Evolutionary conservation across 2,888 invertebrate species (phyloP).

Genomic region (Belgica antarctica): DNA sequence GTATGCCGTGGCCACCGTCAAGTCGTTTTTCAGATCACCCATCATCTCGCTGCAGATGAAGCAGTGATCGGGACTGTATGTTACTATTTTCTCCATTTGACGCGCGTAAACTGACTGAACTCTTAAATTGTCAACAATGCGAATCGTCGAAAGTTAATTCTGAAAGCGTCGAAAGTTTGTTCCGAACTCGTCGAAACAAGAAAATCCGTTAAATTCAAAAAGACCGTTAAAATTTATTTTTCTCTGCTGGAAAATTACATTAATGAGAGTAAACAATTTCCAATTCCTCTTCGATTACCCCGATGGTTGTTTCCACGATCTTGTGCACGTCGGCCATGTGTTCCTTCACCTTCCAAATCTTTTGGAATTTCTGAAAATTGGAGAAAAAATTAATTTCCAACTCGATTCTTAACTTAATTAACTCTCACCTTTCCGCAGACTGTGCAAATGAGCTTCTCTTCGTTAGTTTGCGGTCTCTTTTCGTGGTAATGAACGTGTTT

Average conservation of each 20-base stretch:
- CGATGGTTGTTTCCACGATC: conserved; percentile 11
- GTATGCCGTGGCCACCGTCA: neutral
- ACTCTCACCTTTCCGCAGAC: conserved; percentile 23
- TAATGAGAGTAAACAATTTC: too few relatives aligned
- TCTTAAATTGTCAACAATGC: neutral
- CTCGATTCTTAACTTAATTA: neutral
- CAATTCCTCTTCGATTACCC: too few relatives aligned
- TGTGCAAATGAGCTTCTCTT: conserved; percentile 27
- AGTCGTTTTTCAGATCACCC: neutral
- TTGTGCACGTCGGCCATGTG: conserved; percentile 26
- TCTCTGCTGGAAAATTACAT: too few relatives aligned
- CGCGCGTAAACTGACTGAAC: too few relatives aligned
- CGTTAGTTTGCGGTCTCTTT: conserved; percentile 21
- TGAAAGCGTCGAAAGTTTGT: neutral
- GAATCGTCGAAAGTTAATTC: neutral
- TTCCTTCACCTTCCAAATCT: conserved; percentile 38
- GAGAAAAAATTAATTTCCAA: neutral
- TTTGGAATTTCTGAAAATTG: conserved; percentile 25
- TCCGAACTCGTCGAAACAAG: neutral
- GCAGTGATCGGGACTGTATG: neutral
- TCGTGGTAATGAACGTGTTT: conserved; percentile 32
- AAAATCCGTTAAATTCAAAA: neutral
- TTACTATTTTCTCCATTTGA: conserved; percentile 23
- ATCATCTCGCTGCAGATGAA: neutral
- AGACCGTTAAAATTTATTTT: too few relatives aligned